Base-by-base conservation (phyloP, 2,113 vertebrate species). In the Ailuropoda melanoleuca region DNA sequence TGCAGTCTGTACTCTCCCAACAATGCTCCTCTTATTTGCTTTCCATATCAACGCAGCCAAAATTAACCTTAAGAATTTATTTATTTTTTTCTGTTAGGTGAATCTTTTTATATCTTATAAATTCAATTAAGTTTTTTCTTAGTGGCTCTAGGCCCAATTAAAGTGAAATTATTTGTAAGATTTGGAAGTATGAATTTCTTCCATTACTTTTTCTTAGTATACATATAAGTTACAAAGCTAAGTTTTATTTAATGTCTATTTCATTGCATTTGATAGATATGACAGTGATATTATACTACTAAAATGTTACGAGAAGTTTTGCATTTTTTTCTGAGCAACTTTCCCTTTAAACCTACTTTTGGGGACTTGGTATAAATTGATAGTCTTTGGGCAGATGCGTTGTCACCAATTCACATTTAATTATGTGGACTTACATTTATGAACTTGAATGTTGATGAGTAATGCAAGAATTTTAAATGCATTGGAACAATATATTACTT, bases 21-120 rank as follows among this genome's bases (percentile, higher is more conserved):
- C 12, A 97, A 68, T 90, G 75, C 56, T 88, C 96, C 78, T 82
- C 96, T 97, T 96, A 89, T 98, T 97, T 97, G 64, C 95, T 98
- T 0, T 31, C 68, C 87, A 11, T 50, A 81, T 85, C 23, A 74
- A 39, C n/a, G 66, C 12, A 95, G 31, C 24, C 62, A 72, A 90
- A 95, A 82, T 90, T 92, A 95, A 85, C 80, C 46, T 17, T 46
- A 80, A 83, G 23, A 31, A 50, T 77, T 60, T 60, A 31, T 66
- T 95, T 48, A 46, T 87, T 94, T 78, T 78, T 88, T 18, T 60
- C 68, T 29, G 56, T 77, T 64, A 88, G 15, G 11, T 94, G 62
- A 75, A 62, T 15, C 24, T 96, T 93, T 86, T 77, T 87, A 15
- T 93, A 31, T 24, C 50, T 96, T 91, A 60, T 70, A 29, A 39